Conservation (phyloP, 2,797 vertebrate species). For the Xyrichtys novacula region DNA sequence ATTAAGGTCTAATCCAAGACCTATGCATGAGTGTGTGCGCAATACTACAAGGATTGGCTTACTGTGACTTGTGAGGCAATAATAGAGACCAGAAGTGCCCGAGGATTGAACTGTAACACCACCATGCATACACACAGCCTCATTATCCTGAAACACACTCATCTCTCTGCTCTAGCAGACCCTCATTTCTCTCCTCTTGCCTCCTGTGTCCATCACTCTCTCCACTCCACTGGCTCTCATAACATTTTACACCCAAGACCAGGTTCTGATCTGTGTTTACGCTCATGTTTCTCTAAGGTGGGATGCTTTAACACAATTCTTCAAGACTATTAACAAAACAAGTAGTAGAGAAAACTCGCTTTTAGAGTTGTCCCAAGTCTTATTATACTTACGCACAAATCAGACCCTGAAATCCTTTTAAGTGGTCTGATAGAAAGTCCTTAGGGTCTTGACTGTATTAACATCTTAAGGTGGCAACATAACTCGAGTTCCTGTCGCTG, state of each 20-base stretch:
- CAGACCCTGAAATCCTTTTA: too few relatives aligned
- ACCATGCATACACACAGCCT: conserved; percentile 60
- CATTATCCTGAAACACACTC: conserved; percentile 63
- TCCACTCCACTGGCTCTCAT: conserved; percentile 12
- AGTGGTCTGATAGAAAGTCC: too few relatives aligned
- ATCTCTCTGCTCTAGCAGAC: conserved; percentile 42
- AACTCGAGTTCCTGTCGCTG: too few relatives aligned
- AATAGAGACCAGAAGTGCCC: conserved; percentile 67
- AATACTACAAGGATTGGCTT: conserved; percentile 42
- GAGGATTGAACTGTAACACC: conserved; percentile 48
- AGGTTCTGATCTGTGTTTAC: background rate
- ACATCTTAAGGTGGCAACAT: too few relatives aligned
- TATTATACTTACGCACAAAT: too few relatives aligned
- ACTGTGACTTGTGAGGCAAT: conserved; percentile 58
- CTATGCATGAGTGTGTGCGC: conserved; percentile 17
- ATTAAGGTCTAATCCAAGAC: conserved; percentile 43
- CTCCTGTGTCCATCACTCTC: background rate
- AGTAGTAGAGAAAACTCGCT: too few relatives aligned
- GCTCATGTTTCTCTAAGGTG: background rate
- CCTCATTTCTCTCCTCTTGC: background rate
- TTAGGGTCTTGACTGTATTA: too few relatives aligned
- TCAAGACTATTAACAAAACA: background rate
- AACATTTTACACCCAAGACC: background rate
- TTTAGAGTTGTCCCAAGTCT: too few relatives aligned
- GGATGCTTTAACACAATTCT: too few relatives aligned